Evolutionary conservation across 2,797 vertebrate genomes (phyloP).

Genomic region (Dicrostonyx torquatus): DNA sequence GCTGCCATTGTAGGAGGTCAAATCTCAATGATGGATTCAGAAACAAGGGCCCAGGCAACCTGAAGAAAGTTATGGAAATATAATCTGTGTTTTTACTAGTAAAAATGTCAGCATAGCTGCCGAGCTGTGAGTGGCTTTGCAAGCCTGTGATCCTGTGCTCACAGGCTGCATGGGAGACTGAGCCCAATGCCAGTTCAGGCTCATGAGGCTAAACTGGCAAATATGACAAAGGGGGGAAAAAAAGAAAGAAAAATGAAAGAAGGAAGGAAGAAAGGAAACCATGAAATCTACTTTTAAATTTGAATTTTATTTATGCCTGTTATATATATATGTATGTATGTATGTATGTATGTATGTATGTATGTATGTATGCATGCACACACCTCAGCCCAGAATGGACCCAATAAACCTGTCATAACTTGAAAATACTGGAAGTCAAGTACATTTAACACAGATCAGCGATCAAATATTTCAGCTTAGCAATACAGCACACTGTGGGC

Average conservation of each 20-base stretch:
- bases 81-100: neutral
- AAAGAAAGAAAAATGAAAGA: neutral
- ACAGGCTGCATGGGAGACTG: neutral
- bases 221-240: neutral
- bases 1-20: fast-evolving
- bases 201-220: neutral
- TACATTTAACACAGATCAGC: neutral
- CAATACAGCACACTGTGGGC: neutral
- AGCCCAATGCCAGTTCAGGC: neutral
- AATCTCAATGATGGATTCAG: neutral
- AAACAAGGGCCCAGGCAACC: neutral
- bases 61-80: neutral
- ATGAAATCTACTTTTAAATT: neutral
- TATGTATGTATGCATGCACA: neutral
- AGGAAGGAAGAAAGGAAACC: neutral
- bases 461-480: neutral
- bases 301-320: conserved; percentile 19
- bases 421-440: neutral
- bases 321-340: neutral
- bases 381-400: neutral
- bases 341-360: neutral
- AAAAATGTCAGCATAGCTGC: neutral
- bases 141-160: neutral
- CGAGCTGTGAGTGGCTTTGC: neutral
- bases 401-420: neutral